Conservation (phyloP, 2,797 vertebrate species). For the Leptoclinus maculatus region DNA sequence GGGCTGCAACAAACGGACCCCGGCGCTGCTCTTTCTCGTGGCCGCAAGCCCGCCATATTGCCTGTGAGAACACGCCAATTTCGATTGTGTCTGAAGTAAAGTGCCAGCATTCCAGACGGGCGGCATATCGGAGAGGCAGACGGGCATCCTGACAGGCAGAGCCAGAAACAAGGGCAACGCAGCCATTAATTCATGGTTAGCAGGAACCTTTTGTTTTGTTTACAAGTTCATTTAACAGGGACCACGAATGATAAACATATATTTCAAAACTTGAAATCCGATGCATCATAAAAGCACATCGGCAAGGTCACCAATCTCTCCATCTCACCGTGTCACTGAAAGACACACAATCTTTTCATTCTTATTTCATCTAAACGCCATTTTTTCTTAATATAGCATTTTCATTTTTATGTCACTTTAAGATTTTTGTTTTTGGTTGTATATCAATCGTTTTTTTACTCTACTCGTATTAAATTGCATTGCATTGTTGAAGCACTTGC, state of each 20-base stretch:
- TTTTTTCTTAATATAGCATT: background rate
- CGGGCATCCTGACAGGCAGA: conserved; percentile 34
- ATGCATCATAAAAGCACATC: background rate
- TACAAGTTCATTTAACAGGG: background rate
- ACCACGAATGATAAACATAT: background rate
- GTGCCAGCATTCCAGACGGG: conserved; percentile 27
- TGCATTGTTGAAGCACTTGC: background rate
- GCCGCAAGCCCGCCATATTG: conserved; percentile 1
- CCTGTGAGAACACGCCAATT: conserved; percentile 37
- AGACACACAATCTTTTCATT: conserved; percentile 4
- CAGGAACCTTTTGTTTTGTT: conserved; percentile 38
- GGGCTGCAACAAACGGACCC: background rate
- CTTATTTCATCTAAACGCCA: background rate
- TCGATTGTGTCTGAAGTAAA: conserved; percentile 22
- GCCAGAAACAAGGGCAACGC: conserved; percentile 52
- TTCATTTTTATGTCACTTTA: background rate
- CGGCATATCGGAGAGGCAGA: conserved; percentile 27
- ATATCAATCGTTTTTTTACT: background rate
- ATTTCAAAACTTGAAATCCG: background rate
- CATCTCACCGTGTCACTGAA: conserved; percentile 35
- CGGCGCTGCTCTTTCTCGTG: conserved; percentile 1
- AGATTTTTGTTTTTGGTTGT: background rate
- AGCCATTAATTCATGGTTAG: conserved; percentile 57
- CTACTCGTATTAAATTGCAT: background rate
- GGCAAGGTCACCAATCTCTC: conserved; percentile 69